A percentile compares a stretch with the other conserved stretches of the same genome.
Evolutionary conservation across 2,888 invertebrate species (phyloP).

Genomic region (Himalopsyche anomala): DNA sequence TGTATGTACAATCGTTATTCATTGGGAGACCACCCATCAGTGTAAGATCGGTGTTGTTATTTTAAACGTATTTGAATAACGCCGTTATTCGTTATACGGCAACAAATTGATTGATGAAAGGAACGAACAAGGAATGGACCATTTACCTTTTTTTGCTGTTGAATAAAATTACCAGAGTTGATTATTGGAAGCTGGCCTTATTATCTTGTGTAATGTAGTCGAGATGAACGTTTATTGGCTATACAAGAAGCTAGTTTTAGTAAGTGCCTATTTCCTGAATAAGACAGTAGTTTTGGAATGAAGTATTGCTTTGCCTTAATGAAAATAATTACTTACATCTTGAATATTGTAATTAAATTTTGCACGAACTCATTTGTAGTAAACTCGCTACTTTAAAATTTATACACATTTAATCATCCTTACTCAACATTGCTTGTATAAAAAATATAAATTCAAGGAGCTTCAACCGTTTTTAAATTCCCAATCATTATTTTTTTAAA

Average conservation of each 20-base stretch:
- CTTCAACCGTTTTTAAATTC: too few species aligned
- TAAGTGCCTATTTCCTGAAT: constrained; percentile 61
- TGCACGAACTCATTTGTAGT: constrained; percentile 36
- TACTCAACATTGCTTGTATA: too few species aligned
- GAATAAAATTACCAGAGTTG: constrained; percentile 60
- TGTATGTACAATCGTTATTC: not conserved
- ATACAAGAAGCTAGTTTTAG: constrained; percentile 49
- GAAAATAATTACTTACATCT: constrained; percentile 40
- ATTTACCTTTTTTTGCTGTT: constrained; percentile 56
- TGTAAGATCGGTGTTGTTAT: constrained; percentile 56
- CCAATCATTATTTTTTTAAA: too few species aligned
- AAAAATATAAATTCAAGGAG: too few species aligned
- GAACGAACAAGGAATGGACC: constrained; percentile 56
- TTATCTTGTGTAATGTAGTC: constrained; percentile 54
- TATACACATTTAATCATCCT: not conserved
- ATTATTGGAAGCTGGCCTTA: constrained; percentile 62
- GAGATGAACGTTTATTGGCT: constrained; percentile 45
- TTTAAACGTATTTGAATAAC: constrained; percentile 59
- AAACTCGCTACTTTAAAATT: not conserved
- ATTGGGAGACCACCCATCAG: constrained; percentile 61
- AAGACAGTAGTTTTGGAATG: constrained; percentile 57
- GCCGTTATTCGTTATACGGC: constrained; percentile 60
- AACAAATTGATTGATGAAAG: constrained; percentile 64
- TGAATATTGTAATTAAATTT: constrained; percentile 36
- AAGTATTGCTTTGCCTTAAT: constrained; percentile 48